Evolutionary conservation across 2,797 vertebrate species (phyloP).

Genomic region (Sebastes hubbsi): DNA sequence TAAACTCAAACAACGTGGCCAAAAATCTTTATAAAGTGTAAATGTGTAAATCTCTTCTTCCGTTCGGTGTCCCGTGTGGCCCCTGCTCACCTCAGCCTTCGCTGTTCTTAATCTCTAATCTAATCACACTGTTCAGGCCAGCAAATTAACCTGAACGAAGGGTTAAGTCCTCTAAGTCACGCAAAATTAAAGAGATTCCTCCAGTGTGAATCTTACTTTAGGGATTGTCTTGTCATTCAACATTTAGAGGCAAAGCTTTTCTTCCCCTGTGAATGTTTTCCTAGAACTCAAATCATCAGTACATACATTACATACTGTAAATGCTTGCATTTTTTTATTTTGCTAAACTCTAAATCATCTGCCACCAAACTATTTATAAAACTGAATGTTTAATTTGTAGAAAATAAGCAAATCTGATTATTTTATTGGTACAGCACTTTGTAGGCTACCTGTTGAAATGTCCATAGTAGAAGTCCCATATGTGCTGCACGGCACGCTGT

Average conservation of each 20-base stretch:
- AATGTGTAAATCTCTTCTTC: not conserved
- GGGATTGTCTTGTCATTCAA: not conserved
- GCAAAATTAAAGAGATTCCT: conserved; percentile 26
- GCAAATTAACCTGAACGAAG: conserved; percentile 21
- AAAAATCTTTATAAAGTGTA: not conserved
- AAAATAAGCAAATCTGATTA: not conserved
- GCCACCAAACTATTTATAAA: not conserved
- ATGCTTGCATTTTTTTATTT: not conserved
- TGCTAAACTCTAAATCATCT: not conserved
- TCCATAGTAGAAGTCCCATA: not conserved
- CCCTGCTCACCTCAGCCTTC: not conserved
- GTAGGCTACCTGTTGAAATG: not conserved
- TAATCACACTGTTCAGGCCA: conserved; percentile 33
- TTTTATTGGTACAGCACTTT: not conserved
- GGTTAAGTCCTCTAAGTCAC: conserved; percentile 28
- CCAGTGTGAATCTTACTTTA: not conserved
- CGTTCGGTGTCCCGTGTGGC: not conserved
- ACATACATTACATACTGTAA: too few species aligned
- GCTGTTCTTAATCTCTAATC: conserved; percentile 35
- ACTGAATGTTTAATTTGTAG: not conserved
- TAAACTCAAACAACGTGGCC: not conserved
- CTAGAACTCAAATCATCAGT: not conserved
- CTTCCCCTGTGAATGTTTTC: not conserved
- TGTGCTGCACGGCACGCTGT: not conserved
- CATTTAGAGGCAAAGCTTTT: not conserved